Conservation (phyloP, 2,888 invertebrate genomes). For the Doris montereyensis region DNA sequence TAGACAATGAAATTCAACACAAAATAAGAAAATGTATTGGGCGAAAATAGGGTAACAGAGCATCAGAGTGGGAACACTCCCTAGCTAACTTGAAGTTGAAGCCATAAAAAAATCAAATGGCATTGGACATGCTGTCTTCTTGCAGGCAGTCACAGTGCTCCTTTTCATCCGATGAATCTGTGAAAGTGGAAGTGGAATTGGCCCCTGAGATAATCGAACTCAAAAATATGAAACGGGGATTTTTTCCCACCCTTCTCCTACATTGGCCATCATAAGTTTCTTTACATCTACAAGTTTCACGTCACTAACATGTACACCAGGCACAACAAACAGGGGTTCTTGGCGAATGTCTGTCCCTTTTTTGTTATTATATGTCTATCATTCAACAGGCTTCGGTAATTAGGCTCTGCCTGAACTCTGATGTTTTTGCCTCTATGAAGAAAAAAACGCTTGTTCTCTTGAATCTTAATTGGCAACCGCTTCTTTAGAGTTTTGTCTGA, state of each 20-base stretch:
- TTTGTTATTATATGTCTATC: too few species aligned
- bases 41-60: not conserved
- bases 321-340: too few species aligned
- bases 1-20: too few species aligned
- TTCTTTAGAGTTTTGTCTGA: not conserved
- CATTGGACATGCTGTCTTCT: too few species aligned
- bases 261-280: not conserved
- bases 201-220: not conserved
- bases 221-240: not conserved
- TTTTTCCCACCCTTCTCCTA: not conserved
- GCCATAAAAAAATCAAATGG: too few species aligned
- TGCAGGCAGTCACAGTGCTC: not conserved
- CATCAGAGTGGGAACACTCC: not conserved
- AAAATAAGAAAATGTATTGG: not conserved
- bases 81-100: not conserved
- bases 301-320: too few species aligned
- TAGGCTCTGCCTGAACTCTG: not conserved
- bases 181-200: not conserved
- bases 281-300: too few species aligned
- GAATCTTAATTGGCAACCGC: slow-evolving; percentile 6
- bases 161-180: not conserved
- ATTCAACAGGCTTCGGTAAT: too few species aligned
- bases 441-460: slow-evolving; percentile 7
- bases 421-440: not conserved
- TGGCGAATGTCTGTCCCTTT: too few species aligned